These are phyloP conservation scores for Chaetodon trifascialis DNA, from an alignment of 2,113 vertebrate genomes.

Conservation along the genomic window DNA sequence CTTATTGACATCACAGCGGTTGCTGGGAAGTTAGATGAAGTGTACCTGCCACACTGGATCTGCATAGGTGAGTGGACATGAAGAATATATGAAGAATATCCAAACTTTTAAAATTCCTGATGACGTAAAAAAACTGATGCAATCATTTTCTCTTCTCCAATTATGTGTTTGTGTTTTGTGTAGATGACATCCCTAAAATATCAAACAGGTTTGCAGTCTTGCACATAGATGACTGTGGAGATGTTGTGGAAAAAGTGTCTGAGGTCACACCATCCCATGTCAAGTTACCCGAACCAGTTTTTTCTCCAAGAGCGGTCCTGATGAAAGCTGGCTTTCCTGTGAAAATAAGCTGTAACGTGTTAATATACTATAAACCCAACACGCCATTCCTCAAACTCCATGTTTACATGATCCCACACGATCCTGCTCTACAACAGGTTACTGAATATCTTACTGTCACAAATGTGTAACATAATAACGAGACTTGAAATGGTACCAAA, in stretches of 20 bases:
- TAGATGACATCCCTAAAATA: not conserved
- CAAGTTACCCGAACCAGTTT: slow-evolving; percentile 31
- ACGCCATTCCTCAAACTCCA: slow-evolving; percentile 7
- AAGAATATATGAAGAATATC: too few species aligned
- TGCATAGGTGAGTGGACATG: slow-evolving; percentile 32
- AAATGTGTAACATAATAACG: too few species aligned
- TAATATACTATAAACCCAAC: slow-evolving; percentile 26
- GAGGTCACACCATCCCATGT: slow-evolving; percentile 43
- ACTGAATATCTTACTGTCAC: not conserved
- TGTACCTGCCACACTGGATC: slow-evolving; percentile 57
- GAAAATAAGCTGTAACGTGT: slow-evolving; percentile 14
- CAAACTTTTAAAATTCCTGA: not conserved
- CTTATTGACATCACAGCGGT: slow-evolving; percentile 46
- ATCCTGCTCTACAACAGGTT: slow-evolving; percentile 48
- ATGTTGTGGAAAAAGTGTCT: slow-evolving; percentile 35
- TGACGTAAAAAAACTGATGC: not conserved
- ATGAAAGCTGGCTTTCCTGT: not conserved
- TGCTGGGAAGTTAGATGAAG: slow-evolving; percentile 33
- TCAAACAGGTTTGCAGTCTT: slow-evolving; percentile 44
- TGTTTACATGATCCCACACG: slow-evolving; percentile 42
- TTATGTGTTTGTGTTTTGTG: slow-evolving; percentile 9
- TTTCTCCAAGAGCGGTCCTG: slow-evolving; percentile 19
- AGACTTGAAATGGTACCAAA: too few species aligned
- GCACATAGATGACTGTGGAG: slow-evolving; percentile 46
- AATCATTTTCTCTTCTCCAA: not conserved